phyloP scores from a whole-genome alignment of 2,797 vertebrate species.

The Apogon hyalosoma region DNA sequence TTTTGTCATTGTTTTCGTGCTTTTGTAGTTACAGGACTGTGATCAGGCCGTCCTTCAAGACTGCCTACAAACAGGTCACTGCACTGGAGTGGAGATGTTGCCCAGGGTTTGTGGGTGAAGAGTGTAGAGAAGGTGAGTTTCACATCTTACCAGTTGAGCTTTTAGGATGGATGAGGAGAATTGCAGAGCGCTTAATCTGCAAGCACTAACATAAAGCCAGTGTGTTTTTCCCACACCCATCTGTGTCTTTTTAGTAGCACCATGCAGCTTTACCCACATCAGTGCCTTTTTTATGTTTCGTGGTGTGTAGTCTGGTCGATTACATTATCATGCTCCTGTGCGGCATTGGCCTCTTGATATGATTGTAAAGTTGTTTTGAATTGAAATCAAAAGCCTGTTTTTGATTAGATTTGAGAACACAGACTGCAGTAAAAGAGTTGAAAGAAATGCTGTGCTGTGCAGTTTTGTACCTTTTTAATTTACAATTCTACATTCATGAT shows the following conservation, averaged over 20 bases:
- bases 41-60: slow-evolving; percentile 91
- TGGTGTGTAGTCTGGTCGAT: slow-evolving; percentile 43
- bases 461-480: slow-evolving; percentile 58
- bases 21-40: slow-evolving; percentile 94
- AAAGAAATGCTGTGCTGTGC: slow-evolving; percentile 45
- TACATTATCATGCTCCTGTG: slow-evolving; percentile 51
- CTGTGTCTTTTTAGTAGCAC: slow-evolving; percentile 58
- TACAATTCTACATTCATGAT: slow-evolving; percentile 25
- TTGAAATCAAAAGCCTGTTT: slow-evolving; percentile 51
- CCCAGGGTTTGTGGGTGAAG: slow-evolving; percentile 93
- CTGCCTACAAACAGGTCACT: slow-evolving; percentile 92
- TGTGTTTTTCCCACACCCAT: slow-evolving; percentile 49
- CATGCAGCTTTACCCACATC: slow-evolving; percentile 62
- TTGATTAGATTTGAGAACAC: slow-evolving; percentile 42
- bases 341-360: slow-evolving; percentile 40
- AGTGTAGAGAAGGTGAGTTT: slow-evolving; percentile 92
- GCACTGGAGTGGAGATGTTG: slow-evolving; percentile 96
- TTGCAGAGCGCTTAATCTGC: slow-evolving; percentile 9
- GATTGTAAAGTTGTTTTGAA: slow-evolving; percentile 55
- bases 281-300: slow-evolving; percentile 43
- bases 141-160: not conserved
- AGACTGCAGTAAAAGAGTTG: slow-evolving; percentile 47
- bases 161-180: not conserved
- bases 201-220: slow-evolving; percentile 39
- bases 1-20: not conserved